phyloP scores from a whole-genome alignment of 92 coral and sea anemone genomes.

The Paragorgia papillata region DNA sequence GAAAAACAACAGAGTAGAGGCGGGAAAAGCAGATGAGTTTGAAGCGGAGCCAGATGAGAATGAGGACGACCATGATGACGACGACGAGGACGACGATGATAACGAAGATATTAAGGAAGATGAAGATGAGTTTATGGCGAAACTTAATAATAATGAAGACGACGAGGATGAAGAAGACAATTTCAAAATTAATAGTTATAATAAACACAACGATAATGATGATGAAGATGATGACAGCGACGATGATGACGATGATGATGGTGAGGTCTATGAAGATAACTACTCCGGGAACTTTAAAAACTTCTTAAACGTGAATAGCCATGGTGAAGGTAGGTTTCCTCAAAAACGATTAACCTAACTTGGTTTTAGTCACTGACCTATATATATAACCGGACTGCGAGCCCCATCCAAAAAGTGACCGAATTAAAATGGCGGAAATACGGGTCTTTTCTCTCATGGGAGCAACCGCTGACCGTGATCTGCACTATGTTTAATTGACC shows the following conservation, averaged over 20 bases:
- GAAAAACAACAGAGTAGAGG: not conserved
- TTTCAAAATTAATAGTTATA: not conserved
- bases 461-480: no score
- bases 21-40: constrained; percentile 24
- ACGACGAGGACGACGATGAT: constrained; percentile 45
- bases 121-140: constrained; percentile 46
- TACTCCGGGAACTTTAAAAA: not conserved
- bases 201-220: constrained; percentile 6
- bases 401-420: no score
- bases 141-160: constrained; percentile 28
- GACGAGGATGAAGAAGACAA: not conserved
- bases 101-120: constrained; percentile 53
- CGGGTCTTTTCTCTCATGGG: no score
- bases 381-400: no score
- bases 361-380: no score
- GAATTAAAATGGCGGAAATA: no score
- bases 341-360: no score
- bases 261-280: not conserved
- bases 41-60: constrained; percentile 44
- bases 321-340: no score
- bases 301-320: no score
- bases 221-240: not conserved
- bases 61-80: constrained; percentile 58
- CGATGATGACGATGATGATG: constrained; percentile 8
- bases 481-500: no score